phyloP scores from a whole-genome alignment of 2,113 vertebrate species.

The Antechinus stuartii region DNA sequence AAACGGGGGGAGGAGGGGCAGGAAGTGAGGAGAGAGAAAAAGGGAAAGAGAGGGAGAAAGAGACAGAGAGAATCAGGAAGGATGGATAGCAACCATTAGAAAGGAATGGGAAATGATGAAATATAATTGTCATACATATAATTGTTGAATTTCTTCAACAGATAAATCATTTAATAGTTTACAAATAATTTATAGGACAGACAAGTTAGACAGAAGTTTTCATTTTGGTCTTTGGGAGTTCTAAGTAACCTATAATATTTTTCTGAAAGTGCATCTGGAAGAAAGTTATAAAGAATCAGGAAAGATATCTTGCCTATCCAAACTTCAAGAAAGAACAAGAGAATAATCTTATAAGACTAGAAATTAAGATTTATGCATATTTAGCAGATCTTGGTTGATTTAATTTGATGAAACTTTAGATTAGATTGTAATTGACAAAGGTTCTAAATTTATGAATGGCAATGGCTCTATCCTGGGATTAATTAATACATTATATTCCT shows the following conservation, averaged over 20 bases:
- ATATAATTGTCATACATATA: not conserved
- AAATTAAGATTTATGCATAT: constrained; percentile 18
- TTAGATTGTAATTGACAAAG: constrained; percentile 42
- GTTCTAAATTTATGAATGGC: constrained; percentile 9
- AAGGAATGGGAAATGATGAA: not conserved
- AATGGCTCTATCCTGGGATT: not conserved
- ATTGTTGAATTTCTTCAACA: not conserved
- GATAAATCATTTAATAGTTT: constrained; percentile 26
- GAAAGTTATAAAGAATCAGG: constrained; percentile 23
- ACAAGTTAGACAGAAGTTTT: constrained; percentile 4
- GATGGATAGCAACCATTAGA: not conserved
- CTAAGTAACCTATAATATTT: constrained; percentile 25
- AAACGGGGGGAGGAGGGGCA: too few relatives aligned
- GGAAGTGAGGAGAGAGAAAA: too few relatives aligned
- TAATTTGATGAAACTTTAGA: constrained; percentile 49
- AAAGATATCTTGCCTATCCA: not conserved
- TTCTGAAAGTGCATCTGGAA: constrained; percentile 48
- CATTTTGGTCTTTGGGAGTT: constrained; percentile 9
- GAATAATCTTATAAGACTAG: not conserved
- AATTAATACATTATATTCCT: constrained; percentile 38
- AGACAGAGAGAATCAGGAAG: not conserved
- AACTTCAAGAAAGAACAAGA: not conserved
- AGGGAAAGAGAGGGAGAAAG: not conserved
- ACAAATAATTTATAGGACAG: constrained; percentile 10
- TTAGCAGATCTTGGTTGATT: constrained; percentile 33